These are phyloP conservation scores for Isoperla grammatica DNA, from an alignment of 2,888 invertebrate species.

Conservation along the genomic window DNA sequence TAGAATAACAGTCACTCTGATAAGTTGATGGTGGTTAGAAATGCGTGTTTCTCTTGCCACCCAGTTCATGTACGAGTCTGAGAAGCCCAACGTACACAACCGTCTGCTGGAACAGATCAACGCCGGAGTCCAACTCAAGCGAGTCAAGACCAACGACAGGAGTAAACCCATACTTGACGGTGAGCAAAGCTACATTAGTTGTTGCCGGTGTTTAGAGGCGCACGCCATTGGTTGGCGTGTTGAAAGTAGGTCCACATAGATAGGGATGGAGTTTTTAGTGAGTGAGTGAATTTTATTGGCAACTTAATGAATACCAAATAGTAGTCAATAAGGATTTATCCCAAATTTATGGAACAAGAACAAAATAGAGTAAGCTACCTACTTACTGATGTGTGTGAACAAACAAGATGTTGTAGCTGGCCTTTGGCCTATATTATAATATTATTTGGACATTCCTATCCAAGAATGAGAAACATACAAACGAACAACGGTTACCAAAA, in stretches of 20 bases:
- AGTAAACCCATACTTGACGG: constrained; percentile 80
- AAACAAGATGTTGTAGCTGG: too few relatives aligned
- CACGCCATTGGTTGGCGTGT: background rate
- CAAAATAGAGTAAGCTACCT: too few relatives aligned
- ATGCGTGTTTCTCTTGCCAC: constrained; percentile 17
- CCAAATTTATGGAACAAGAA: too few relatives aligned
- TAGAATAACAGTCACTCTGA: too few relatives aligned
- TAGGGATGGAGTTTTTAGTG: background rate
- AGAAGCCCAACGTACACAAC: constrained; percentile 74
- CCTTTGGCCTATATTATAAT: too few relatives aligned
- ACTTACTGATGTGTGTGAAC: too few relatives aligned
- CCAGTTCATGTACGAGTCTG: constrained; percentile 84
- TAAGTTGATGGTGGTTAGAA: too few relatives aligned
- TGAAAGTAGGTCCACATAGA: background rate
- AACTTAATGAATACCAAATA: background rate
- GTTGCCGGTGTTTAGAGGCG: too few relatives aligned
- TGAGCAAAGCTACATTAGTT: constrained; percentile 25
- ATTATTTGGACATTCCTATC: too few relatives aligned
- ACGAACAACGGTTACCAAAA: too few relatives aligned
- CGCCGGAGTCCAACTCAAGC: constrained; percentile 67
- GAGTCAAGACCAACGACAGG: constrained; percentile 75
- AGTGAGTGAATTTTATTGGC: background rate
- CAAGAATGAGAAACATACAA: too few relatives aligned
- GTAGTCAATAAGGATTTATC: too few relatives aligned
- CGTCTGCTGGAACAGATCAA: constrained; percentile 75